A percentile compares a stretch with the other conserved stretches of the same genome.
Conservation (phyloP, 1,140 invertebrate species). For the Halictus rubicundus region DNA sequence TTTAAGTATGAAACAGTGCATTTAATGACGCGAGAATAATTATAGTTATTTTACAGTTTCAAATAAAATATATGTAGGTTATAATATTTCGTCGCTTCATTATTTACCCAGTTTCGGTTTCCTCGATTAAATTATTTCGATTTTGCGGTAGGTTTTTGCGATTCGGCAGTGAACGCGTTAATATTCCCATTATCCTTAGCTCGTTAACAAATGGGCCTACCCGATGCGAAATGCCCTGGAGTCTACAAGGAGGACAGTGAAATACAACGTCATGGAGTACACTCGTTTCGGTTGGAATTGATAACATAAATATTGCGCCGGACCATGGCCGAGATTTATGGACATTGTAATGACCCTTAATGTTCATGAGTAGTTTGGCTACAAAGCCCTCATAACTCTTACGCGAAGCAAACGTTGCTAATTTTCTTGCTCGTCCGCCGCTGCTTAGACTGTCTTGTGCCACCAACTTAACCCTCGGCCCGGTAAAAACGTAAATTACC, state of each 20-base stretch:
- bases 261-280: not conserved
- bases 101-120: no score
- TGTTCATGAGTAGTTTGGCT: slow-evolving; percentile 75
- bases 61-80: no score
- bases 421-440: slow-evolving; percentile 64
- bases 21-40: no score
- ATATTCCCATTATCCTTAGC: no score
- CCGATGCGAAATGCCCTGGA: not conserved
- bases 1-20: no score
- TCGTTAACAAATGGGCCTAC: no score
- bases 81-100: no score
- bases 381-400: slow-evolving; percentile 72
- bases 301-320: slow-evolving; percentile 74
- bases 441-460: slow-evolving; percentile 53
- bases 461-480: slow-evolving; percentile 36
- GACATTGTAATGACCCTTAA: slow-evolving; percentile 77
- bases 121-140: no score
- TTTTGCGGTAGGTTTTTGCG: no score
- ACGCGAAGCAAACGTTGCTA: slow-evolving; percentile 67
- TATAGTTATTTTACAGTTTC: no score
- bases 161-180: no score
- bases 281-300: slow-evolving; percentile 62
- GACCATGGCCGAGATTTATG: slow-evolving; percentile 73
- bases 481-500: slow-evolving; percentile 65
- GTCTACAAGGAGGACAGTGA: not conserved